A percentile compares a stretch with the other conserved stretches of the same genome.
phyloP scores from a whole-genome alignment of 2,113 vertebrate genomes.

The Odocoileus hemionus region DNA sequence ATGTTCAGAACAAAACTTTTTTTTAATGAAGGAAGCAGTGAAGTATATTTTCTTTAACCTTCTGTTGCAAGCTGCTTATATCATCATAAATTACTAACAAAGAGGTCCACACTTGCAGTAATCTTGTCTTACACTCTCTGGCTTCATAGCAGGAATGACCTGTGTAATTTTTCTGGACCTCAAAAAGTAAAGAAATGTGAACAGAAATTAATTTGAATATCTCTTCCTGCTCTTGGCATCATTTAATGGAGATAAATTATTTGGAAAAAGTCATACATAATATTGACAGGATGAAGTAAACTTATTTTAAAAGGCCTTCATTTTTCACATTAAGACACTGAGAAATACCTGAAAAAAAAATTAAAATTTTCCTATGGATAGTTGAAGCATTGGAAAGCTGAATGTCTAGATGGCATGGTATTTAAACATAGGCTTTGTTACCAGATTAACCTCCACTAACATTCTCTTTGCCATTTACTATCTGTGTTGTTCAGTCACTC shows the following conservation, averaged over 20 bases:
- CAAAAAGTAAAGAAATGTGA: not conserved
- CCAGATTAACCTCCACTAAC: not conserved
- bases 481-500: not conserved
- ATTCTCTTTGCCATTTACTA: not conserved
- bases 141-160: not conserved
- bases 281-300: not conserved
- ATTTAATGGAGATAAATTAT: not conserved
- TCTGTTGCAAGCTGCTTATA: not conserved
- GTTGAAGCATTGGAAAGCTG: not conserved
- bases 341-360: not conserved
- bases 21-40: not conserved
- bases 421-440: not conserved
- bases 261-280: not conserved
- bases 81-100: not conserved
- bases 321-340: not conserved
- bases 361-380: not conserved
- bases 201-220: not conserved
- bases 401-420: not conserved
- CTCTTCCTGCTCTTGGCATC: not conserved
- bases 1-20: not conserved
- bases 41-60: not conserved
- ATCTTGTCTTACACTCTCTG: not conserved
- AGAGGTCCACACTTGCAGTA: not conserved
- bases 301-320: not conserved
- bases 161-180: not conserved